A percentile compares a stretch with the other conserved stretches of the same genome.
Conservation (phyloP, 2,888 invertebrate species). For the Geotrupes spiniger region DNA sequence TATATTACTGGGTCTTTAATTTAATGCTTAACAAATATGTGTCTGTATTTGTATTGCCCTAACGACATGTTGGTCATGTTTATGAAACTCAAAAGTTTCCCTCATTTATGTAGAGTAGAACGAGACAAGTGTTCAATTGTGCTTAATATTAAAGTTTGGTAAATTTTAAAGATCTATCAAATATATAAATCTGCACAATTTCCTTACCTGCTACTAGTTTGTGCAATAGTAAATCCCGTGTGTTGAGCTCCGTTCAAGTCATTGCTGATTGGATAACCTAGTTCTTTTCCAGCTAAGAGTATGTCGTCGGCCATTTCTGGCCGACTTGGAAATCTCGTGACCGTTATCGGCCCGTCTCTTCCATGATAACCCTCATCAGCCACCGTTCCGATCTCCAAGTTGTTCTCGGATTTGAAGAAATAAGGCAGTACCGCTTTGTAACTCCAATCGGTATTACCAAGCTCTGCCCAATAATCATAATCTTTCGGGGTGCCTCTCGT, state of each 20-base stretch:
- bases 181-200: too few relatives aligned
- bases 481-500: conserved; percentile 72
- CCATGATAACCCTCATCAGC: conserved; percentile 62
- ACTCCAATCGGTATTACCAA: conserved; percentile 74
- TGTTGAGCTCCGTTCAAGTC: conserved; percentile 64
- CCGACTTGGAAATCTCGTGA: conserved; percentile 61
- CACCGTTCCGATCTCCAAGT: conserved; percentile 58
- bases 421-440: conserved; percentile 75
- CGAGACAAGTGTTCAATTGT: too few relatives aligned
- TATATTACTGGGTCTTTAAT: too few relatives aligned
- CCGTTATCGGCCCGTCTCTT: conserved; percentile 59
- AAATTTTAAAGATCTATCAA: too few relatives aligned
- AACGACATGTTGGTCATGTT: too few relatives aligned
- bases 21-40: too few relatives aligned
- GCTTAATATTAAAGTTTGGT: too few relatives aligned
- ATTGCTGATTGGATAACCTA: conserved; percentile 60
- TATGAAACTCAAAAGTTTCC: too few relatives aligned
- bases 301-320: conserved; percentile 63
- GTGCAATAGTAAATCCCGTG: conserved; percentile 65
- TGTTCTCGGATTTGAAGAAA: conserved; percentile 68
- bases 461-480: conserved; percentile 70
- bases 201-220: conserved; percentile 58
- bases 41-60: too few relatives aligned
- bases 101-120: too few relatives aligned
- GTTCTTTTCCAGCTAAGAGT: conserved; percentile 59